Base-by-base conservation (phyloP, 1,140 invertebrate species). In the Leucophenga varia region DNA sequence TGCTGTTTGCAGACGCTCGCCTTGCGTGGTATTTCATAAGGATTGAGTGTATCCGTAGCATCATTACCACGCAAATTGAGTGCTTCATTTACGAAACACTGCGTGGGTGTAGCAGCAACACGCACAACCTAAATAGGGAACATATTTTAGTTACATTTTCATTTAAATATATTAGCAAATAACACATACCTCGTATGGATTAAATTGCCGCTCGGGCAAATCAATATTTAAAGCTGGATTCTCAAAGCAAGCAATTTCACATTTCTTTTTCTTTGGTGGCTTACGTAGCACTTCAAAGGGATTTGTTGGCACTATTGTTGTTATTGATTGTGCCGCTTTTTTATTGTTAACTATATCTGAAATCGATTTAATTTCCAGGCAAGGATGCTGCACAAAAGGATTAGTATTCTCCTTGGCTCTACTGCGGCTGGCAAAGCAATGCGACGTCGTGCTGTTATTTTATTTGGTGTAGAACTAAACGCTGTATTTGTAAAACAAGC, bases 221-320 rank as follows among this genome's bases (percentile, higher is more conserved):
- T 75, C 64, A 1, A 75, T 43, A 56, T 75, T 75, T 3, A 75
- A 48, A 12, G 59, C 73, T 13, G 64, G 64, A 64, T 75, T 75
- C 46, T 67, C 68, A 19, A 75, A 75, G 43, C 73, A 75, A 18
- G 59, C 61, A 7, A 57, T 55, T 3, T 61, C 65, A 5, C 57
- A 57, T 38, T 75, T 75, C 42, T 73, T 75, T 19, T 73, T 75
- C 43, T 74, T 74, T 0, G 59, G 54, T 1, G 72, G 70, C 34
- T 75, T 72, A 14, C 73, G 67, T 30, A 61, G 42, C 3, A 75
- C 72, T 42, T 75, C 73, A 41, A 57, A 75, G 4, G 72, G 72
- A 60, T 75, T 75, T 0, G 37, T 25, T 12, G 52, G 18, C n/a
- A 25, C 8, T 43, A 31, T 31, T 34, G 39, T 38, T 36, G 22